Conservation (phyloP, 2,888 invertebrate genomes). For the Acleris sparsana region DNA sequence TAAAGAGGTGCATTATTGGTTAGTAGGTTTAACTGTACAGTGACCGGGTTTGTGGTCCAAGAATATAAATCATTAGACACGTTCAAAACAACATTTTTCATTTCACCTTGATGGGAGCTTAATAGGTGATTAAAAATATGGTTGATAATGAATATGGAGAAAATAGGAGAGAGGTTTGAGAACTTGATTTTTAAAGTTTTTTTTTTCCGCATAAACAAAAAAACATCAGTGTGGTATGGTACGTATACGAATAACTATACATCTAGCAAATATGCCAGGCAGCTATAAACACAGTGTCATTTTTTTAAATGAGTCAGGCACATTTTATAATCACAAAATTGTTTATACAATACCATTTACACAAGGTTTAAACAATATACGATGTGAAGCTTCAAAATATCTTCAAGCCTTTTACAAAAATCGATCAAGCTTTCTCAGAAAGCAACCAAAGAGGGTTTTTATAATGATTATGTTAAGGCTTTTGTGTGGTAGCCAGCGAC, state of each 20-base stretch:
- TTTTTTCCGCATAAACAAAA: no score
- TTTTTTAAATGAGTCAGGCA: no score
- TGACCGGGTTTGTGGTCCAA: constrained; percentile 30
- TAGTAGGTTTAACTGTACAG: constrained; percentile 46
- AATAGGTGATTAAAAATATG: background rate
- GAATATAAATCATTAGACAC: constrained; percentile 26
- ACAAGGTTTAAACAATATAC: background rate
- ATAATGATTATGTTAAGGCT: constrained; percentile 36
- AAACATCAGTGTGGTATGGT: no score
- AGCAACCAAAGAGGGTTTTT: constrained; percentile 26
- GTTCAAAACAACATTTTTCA: constrained; percentile 14
- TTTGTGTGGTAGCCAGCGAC: constrained; percentile 41
- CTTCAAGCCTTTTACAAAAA: background rate
- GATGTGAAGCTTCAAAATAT: background rate
- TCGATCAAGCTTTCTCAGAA: constrained; percentile 27
- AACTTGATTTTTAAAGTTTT: no score
- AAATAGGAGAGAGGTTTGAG: no score
- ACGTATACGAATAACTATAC: no score
- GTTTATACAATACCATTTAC: background rate
- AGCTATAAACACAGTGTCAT: no score
- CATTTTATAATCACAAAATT: no score
- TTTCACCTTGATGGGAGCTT: background rate
- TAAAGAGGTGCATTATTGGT: constrained; percentile 42
- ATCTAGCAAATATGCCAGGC: no score
- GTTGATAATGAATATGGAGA: background rate